Percentiles rank a stretch among this genome's conserved stretches.
These are phyloP conservation scores for Perdita meconis DNA, from an alignment of 2,888 invertebrate genomes.

Conservation along the genomic window DNA sequence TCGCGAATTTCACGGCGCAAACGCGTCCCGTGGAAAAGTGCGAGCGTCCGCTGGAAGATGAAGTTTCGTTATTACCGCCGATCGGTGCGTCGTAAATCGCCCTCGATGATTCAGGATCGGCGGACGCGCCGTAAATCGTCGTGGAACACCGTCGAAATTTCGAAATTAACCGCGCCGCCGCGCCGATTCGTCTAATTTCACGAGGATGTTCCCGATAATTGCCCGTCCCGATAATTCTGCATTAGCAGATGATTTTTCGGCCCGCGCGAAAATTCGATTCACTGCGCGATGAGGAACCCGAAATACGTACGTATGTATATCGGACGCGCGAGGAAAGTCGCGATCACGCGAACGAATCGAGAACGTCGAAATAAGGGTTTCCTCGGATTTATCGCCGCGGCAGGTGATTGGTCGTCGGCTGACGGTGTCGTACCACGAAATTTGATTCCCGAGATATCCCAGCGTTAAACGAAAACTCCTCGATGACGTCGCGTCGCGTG, in stretches of 20 bases:
- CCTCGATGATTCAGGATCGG: constrained; percentile 43
- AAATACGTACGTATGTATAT: too few relatives aligned
- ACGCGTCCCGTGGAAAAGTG: constrained; percentile 49
- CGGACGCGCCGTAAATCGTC: constrained; percentile 48
- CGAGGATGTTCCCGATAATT: neutral
- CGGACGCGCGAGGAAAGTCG: neutral
- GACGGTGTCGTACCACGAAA: constrained; percentile 55
- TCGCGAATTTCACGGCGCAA: constrained; percentile 48
- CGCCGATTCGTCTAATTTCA: constrained; percentile 13
- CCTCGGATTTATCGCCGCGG: constrained; percentile 50
- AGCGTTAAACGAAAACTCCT: constrained; percentile 42
- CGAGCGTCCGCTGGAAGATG: constrained; percentile 35
- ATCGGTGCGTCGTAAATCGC: constrained; percentile 46
- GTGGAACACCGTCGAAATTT: constrained; percentile 17
- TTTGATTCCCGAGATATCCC: constrained; percentile 65
- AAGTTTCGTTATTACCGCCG: constrained; percentile 48
- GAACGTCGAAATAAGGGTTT: constrained; percentile 45
- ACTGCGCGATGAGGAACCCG: constrained; percentile 30
- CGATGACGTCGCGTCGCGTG: constrained; percentile 54
- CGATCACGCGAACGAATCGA: constrained; percentile 38
- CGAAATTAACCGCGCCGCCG: constrained; percentile 14
- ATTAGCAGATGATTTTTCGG: neutral
- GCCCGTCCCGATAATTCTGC: neutral
- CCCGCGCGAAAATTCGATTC: neutral
- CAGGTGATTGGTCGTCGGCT: constrained; percentile 53